phyloP scores from a whole-genome alignment of 2,797 vertebrate genomes.

The Gymnoscopelus braueri region DNA sequence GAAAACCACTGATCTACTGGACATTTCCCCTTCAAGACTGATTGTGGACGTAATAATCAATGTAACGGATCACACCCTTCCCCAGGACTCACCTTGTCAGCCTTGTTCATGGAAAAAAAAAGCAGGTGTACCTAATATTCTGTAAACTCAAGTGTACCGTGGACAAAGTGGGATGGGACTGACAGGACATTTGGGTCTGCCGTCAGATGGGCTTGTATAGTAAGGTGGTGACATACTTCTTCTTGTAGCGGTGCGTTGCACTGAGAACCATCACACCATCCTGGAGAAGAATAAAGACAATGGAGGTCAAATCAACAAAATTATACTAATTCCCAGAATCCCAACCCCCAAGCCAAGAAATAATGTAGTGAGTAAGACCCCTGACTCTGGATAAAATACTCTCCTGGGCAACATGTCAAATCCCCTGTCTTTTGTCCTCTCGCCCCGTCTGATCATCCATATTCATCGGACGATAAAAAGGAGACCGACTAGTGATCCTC shows the following conservation, averaged over 20 bases:
- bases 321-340: too few relatives aligned
- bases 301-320: neutral
- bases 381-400: too few relatives aligned
- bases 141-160: constrained; percentile 50
- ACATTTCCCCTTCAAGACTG: neutral
- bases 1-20: too few relatives aligned
- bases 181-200: neutral
- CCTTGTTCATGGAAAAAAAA: neutral
- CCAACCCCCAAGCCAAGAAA: too few relatives aligned
- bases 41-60: neutral
- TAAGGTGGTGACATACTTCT: constrained; percentile 96
- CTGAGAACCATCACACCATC: constrained; percentile 97
- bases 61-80: neutral
- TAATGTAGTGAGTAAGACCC: too few relatives aligned
- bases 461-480: too few relatives aligned
- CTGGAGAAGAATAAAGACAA: constrained; percentile 64
- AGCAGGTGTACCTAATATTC: constrained; percentile 25
- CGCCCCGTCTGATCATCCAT: too few relatives aligned
- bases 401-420: too few relatives aligned
- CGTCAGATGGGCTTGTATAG: constrained; percentile 94
- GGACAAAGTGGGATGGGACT: constrained; percentile 9
- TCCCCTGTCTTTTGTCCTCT: too few relatives aligned
- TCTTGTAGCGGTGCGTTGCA: constrained; percentile 96
- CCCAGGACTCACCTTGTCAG: constrained; percentile 8
- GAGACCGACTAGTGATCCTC: too few relatives aligned